phyloP scores from a whole-genome alignment of 92 coral and sea anemone species.

The Pocillopora grandis region DNA sequence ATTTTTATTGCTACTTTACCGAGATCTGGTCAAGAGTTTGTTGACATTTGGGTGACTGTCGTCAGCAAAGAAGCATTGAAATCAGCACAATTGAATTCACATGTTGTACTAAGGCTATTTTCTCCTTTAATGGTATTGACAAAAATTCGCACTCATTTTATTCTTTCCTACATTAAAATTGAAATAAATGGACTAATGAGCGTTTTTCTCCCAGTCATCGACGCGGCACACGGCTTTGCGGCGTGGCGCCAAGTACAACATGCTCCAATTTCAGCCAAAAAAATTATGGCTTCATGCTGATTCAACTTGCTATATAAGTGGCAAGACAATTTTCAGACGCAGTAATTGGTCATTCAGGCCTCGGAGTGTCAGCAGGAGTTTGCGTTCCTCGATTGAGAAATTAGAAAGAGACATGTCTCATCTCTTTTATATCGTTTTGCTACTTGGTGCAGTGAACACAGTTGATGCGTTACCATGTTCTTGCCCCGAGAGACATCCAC shows the following conservation, averaged over 20 bases:
- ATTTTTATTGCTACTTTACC: background rate
- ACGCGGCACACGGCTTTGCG: background rate
- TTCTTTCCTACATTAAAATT: no score
- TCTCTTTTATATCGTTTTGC: background rate
- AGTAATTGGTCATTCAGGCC: background rate
- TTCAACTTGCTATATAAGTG: background rate
- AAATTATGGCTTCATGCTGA: background rate
- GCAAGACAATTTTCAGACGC: background rate
- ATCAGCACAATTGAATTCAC: no score
- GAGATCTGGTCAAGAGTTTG: background rate
- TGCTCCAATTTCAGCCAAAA: background rate
- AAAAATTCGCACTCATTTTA: no score
- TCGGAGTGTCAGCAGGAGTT: background rate
- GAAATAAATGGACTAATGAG: no score
- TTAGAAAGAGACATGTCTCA: background rate
- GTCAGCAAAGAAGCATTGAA: no score
- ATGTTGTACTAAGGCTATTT: no score
- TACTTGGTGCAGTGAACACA: conserved; percentile 6
- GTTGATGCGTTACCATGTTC: conserved; percentile 58
- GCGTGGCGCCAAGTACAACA: background rate
- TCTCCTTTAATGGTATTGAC: no score
- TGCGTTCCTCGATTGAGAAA: background rate
- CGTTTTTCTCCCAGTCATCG: background rate
- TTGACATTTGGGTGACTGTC: background rate
- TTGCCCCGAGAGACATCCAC: conserved; percentile 84